Evolutionary conservation across 2,888 invertebrate species (phyloP).

Genomic region (Oscheius sp.): DNA sequence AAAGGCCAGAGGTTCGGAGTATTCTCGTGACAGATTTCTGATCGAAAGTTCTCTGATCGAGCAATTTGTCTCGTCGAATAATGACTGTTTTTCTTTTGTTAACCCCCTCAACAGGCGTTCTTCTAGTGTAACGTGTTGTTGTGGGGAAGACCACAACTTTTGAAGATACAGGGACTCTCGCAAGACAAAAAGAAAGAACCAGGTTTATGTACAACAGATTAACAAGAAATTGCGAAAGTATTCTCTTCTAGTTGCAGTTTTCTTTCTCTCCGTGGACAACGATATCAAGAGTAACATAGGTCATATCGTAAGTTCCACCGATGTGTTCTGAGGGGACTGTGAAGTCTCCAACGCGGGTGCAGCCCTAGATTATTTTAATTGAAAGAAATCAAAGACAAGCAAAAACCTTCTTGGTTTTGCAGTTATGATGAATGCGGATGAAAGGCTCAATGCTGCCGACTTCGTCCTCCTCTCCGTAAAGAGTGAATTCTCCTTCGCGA

Average conservation of each 20-base stretch:
- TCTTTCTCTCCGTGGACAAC: constrained; percentile 56
- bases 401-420: constrained; percentile 37
- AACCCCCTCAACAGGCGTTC: too few relatives aligned
- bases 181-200: not conserved
- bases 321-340: constrained; percentile 49
- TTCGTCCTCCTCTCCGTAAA: constrained; percentile 57
- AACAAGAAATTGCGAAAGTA: too few relatives aligned
- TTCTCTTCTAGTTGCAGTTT: constrained; percentile 38
- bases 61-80: not conserved
- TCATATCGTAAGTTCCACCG: constrained; percentile 55
- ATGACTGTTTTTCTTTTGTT: not conserved
- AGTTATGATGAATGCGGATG: constrained; percentile 53
- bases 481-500: constrained; percentile 53
- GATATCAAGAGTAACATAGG: constrained; percentile 54
- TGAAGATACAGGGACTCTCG: too few relatives aligned
- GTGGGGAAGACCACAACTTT: too few relatives aligned
- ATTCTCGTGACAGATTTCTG: too few relatives aligned
- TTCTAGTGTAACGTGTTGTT: too few relatives aligned
- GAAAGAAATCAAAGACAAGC: not conserved
- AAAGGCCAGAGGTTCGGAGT: too few relatives aligned
- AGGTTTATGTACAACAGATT: too few relatives aligned
- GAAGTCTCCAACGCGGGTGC: constrained; percentile 47
- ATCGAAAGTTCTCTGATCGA: too few relatives aligned
- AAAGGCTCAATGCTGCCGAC: constrained; percentile 57
- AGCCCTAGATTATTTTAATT: constrained; percentile 32